Conservation (phyloP, 2,888 invertebrate genomes). For the Phortica magna region DNA sequence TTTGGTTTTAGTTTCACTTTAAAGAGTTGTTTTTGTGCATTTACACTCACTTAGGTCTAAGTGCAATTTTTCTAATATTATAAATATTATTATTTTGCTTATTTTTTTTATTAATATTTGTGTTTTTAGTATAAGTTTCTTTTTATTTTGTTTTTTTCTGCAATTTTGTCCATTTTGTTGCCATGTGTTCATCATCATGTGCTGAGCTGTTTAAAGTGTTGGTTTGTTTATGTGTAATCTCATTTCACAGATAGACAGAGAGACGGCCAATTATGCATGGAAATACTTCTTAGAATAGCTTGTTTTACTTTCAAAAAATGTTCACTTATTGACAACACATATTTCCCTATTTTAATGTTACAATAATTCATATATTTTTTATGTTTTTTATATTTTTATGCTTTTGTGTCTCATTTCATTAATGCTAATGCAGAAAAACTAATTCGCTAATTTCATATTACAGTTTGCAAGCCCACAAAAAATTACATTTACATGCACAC, state of each 20-base stretch:
- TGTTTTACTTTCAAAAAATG: neutral
- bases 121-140: slow-evolving; percentile 26
- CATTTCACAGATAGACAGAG: too few species aligned
- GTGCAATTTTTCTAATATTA: slow-evolving; percentile 47
- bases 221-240: too few species aligned
- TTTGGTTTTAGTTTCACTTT: slow-evolving; percentile 54
- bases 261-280: too few species aligned
- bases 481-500: neutral
- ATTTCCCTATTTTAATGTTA: slow-evolving; percentile 24
- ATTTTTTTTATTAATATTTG: slow-evolving; percentile 45
- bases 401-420: neutral
- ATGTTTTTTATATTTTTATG: neutral
- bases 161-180: slow-evolving; percentile 23
- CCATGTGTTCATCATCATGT: neutral
- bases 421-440: neutral
- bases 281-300: neutral
- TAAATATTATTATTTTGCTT: slow-evolving; percentile 22
- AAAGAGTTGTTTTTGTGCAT: slow-evolving; percentile 51
- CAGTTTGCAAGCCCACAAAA: slow-evolving; percentile 12
- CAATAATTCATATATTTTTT: slow-evolving; percentile 15
- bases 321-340: slow-evolving; percentile 26
- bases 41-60: slow-evolving; percentile 43
- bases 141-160: slow-evolving; percentile 31
- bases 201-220: too few species aligned
- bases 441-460: neutral